Conservation (phyloP, 2,888 invertebrate species). For the Leptinotarsa rubiginosa region DNA sequence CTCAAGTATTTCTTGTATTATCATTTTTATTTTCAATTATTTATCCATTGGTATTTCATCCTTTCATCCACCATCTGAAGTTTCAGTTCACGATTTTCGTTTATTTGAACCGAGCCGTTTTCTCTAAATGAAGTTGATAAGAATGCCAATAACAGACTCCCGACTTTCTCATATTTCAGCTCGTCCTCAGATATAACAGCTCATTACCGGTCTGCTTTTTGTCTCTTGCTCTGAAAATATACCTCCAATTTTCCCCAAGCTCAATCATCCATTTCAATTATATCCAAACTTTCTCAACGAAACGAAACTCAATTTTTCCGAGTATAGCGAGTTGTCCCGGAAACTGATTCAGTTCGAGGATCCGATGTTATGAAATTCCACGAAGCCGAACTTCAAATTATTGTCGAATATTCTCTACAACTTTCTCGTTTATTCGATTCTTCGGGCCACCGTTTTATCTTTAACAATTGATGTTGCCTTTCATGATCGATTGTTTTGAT, state of each 20-base stretch:
- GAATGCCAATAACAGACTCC: neutral
- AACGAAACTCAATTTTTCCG: neutral
- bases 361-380: conserved; percentile 4
- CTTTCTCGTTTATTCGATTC: neutral
- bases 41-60: too few species aligned
- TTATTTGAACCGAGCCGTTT: neutral
- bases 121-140: neutral
- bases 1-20: too few species aligned
- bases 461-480: neutral
- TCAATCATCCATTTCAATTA: conserved; percentile 11
- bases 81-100: neutral
- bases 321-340: neutral
- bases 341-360: neutral
- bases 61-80: neutral
- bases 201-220: neutral
- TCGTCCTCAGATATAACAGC: neutral
- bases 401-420: conserved; percentile 1
- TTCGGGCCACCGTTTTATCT: neutral
- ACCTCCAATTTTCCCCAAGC: neutral
- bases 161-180: neutral
- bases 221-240: neutral
- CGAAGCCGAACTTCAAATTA: conserved; percentile 3
- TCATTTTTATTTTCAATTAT: too few species aligned
- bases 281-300: neutral
- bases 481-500: neutral